These are phyloP conservation scores for Urocitellus parryii DNA, from an alignment of 2,113 vertebrate species.

Conservation along the genomic window DNA sequence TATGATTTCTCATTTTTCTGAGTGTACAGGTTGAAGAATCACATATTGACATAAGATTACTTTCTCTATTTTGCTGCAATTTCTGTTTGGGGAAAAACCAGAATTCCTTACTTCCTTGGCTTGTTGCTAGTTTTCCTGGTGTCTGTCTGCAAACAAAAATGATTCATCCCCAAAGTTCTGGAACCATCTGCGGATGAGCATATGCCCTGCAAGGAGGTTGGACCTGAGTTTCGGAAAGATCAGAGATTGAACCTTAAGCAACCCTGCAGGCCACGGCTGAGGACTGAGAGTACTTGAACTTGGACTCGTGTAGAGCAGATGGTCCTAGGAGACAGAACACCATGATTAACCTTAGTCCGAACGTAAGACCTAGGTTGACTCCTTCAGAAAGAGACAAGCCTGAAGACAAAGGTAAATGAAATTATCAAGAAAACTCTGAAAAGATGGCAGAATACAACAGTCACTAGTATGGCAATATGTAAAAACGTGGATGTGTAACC, in stretches of 20 bases:
- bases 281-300: not conserved
- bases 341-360: not conserved
- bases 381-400: not conserved
- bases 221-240: not conserved
- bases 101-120: not conserved
- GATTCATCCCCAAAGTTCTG: not conserved
- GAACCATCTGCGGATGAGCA: not conserved
- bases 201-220: not conserved
- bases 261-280: not conserved
- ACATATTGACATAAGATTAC: not conserved
- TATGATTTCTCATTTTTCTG: too few relatives aligned
- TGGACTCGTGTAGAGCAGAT: not conserved
- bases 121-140: not conserved
- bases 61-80: not conserved
- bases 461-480: too few relatives aligned
- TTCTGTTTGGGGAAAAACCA: slow-evolving; percentile 2
- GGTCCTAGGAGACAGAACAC: not conserved
- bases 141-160: not conserved
- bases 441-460: too few relatives aligned
- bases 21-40: too few relatives aligned
- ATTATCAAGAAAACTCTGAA: not conserved
- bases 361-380: not conserved
- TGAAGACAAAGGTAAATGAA: not conserved
- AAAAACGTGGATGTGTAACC: too few relatives aligned
- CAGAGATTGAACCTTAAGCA: not conserved